These are phyloP conservation scores for Meles meles DNA, from an alignment of 2,113 vertebrate genomes.

Conservation along the genomic window DNA sequence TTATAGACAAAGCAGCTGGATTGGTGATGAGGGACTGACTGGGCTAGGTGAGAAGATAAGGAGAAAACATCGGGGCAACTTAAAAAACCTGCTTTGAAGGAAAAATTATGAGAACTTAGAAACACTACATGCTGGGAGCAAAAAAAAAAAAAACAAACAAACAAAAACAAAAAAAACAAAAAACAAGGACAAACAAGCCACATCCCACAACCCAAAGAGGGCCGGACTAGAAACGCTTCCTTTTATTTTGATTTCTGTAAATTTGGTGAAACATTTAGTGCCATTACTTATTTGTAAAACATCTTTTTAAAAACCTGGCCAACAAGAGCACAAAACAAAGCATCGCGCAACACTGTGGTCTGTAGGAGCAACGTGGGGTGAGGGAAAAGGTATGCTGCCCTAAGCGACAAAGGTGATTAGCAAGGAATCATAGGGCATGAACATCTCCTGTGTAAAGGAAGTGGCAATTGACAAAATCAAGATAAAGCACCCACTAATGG, in stretches of 20 bases:
- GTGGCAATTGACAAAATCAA: conserved; percentile 24
- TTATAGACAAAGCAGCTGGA: background rate
- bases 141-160: no score
- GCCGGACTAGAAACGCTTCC: background rate
- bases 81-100: background rate
- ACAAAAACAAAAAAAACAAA: background rate
- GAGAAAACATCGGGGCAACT: background rate
- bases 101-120: background rate
- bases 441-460: background rate
- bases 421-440: background rate
- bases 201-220: background rate
- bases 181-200: background rate
- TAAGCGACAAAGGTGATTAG: background rate
- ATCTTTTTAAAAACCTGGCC: background rate
- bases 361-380: background rate
- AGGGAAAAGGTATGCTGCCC: background rate
- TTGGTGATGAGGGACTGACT: background rate
- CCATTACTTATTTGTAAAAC: background rate
- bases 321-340: background rate
- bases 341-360: background rate
- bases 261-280: background rate
- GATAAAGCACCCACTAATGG: background rate
- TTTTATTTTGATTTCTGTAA: background rate
- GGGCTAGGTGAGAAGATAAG: background rate
- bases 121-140: background rate